Conservation (phyloP, 2,797 vertebrate genomes). For the Potorous gilbertii region DNA sequence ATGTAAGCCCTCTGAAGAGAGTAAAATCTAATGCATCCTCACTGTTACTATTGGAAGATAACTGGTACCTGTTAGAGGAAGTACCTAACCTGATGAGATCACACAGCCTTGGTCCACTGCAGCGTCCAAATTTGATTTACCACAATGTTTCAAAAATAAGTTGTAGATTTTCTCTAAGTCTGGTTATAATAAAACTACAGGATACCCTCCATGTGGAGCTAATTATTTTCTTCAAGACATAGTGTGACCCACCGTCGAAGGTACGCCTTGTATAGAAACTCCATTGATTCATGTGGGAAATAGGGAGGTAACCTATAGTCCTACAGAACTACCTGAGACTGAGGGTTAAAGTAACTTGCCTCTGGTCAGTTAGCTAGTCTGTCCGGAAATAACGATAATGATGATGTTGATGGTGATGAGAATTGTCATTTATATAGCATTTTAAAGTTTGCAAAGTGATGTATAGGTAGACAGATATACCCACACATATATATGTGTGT, state of each 20-base stretch:
- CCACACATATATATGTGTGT: too few species aligned
- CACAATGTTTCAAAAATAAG: not conserved
- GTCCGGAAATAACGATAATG: not conserved
- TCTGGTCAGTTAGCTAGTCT: not conserved
- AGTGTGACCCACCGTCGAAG: not conserved
- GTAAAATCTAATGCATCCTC: not conserved
- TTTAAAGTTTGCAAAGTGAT: not conserved
- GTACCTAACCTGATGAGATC: not conserved
- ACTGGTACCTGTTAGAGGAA: not conserved
- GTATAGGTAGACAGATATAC: not conserved
- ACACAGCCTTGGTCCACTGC: too few species aligned
- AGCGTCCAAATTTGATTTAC: not conserved
- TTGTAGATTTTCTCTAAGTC: not conserved
- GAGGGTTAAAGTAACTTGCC: not conserved
- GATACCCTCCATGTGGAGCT: not conserved
- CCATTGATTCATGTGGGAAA: not conserved
- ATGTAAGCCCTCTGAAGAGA: not conserved
- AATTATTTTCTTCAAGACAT: not conserved
- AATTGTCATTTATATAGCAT: not conserved
- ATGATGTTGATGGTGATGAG: not conserved
- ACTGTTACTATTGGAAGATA: not conserved
- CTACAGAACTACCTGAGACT: not conserved
- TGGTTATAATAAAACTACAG: not conserved
- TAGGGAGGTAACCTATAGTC: not conserved
- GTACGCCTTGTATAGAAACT: not conserved